Evolutionary conservation across 2,797 vertebrate genomes (phyloP).

Genomic region (Hippocampus kuda): DNA sequence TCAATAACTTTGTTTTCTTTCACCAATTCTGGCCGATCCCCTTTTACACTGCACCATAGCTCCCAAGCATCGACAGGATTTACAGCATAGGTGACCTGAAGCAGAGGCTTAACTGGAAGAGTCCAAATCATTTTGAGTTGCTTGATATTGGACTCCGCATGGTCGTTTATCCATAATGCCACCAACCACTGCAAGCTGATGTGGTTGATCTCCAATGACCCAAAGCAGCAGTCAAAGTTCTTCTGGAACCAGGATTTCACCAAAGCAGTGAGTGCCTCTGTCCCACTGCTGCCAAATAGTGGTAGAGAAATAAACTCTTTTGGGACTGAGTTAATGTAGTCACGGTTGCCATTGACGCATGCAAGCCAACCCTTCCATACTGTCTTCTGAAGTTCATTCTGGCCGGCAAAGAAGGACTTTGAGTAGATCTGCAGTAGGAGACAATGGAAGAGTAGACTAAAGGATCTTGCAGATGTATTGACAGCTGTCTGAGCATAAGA

Average conservation of each 20-base stretch:
- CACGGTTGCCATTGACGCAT: conserved; percentile 68
- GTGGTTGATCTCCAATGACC: conserved; percentile 71
- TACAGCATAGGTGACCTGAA: conserved; percentile 77
- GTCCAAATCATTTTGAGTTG: conserved; percentile 76
- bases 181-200: conserved; percentile 80
- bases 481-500: neutral
- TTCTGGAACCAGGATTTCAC: conserved; percentile 83
- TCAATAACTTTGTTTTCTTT: conserved; percentile 56
- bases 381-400: conserved; percentile 56
- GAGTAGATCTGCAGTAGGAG: conserved; percentile 61
- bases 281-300: conserved; percentile 74
- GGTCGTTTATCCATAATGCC: conserved; percentile 81
- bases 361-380: conserved; percentile 87
- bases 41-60: conserved; percentile 79
- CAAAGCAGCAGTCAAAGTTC: conserved; percentile 85
- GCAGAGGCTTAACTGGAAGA: conserved; percentile 61
- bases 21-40: conserved; percentile 25
- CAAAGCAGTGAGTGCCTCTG: conserved; percentile 63
- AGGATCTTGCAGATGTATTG: neutral
- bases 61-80: conserved; percentile 77
- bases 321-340: conserved; percentile 64
- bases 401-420: conserved; percentile 46
- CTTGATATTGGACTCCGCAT: conserved; percentile 51
- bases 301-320: conserved; percentile 81
- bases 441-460: neutral